phyloP scores from a whole-genome alignment of 2,888 invertebrate species.

The Campoletis raptor region DNA sequence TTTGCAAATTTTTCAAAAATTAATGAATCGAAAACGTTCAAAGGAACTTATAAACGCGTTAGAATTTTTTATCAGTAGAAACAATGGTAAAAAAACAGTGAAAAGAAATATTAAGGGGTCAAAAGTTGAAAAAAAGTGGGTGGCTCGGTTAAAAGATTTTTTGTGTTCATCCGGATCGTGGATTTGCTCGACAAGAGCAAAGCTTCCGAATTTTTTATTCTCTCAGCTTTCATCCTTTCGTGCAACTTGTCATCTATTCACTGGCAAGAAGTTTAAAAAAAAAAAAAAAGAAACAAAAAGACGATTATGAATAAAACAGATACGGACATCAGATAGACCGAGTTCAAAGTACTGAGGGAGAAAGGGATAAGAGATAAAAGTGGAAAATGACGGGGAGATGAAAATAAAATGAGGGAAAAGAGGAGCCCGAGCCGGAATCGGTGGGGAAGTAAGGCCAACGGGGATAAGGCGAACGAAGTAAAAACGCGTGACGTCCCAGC shows the following conservation, averaged over 20 bases:
- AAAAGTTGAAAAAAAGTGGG: not conserved
- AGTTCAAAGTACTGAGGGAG: slow-evolving; percentile 1
- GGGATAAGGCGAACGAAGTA: slow-evolving; percentile 72
- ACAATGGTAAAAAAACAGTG: not conserved
- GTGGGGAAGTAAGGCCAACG: slow-evolving; percentile 60
- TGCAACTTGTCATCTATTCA: not conserved
- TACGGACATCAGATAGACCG: slow-evolving; percentile 14
- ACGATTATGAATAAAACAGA: slow-evolving; percentile 11
- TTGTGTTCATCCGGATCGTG: slow-evolving; percentile 13
- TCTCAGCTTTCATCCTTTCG: slow-evolving; percentile 1
- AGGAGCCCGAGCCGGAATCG: slow-evolving; percentile 48
- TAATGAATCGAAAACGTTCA: not conserved
- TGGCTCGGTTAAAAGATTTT: not conserved
- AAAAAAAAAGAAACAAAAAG: slow-evolving; percentile 1
- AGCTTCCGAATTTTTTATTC: slow-evolving; percentile 63
- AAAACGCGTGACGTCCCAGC: slow-evolving; percentile 78
- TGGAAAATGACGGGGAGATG: slow-evolving; percentile 53
- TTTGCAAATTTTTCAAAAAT: not conserved
- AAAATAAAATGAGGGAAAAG: slow-evolving; percentile 69
- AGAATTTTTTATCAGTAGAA: not conserved
- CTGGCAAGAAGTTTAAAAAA: no score
- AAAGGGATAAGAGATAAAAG: slow-evolving; percentile 27
- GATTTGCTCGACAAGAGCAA: slow-evolving; percentile 62
- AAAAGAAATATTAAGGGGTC: not conserved
- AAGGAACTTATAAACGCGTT: not conserved